Evolutionary conservation across 2,797 vertebrate species (phyloP).

Genomic region (Acanthiza pusilla): DNA sequence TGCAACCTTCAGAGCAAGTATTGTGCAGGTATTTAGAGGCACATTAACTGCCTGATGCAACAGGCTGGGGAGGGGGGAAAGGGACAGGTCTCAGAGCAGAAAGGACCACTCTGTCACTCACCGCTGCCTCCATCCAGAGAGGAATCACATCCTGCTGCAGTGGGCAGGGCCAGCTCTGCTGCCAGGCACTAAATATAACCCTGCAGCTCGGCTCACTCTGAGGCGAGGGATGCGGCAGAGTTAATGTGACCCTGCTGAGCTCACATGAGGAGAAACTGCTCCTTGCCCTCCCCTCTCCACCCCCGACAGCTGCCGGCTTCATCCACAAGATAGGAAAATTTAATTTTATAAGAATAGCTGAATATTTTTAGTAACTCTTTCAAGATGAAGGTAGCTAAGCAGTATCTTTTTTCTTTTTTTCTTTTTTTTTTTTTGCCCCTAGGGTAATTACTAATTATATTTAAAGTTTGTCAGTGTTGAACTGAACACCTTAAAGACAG

Average conservation of each 20-base stretch:
- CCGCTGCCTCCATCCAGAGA: not conserved
- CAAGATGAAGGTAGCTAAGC: not conserved
- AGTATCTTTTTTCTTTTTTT: not conserved
- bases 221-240: not conserved
- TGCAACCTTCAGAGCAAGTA: not conserved
- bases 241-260: not conserved
- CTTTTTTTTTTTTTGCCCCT: not conserved
- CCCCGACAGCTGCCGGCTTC: not conserved
- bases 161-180: slow-evolving; percentile 10
- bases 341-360: not conserved
- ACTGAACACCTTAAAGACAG: not conserved
- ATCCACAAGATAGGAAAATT: not conserved
- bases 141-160: not conserved
- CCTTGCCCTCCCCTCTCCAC: not conserved
- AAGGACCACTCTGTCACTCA: not conserved
- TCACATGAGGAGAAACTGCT: not conserved
- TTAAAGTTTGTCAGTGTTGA: not conserved
- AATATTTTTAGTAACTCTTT: not conserved
- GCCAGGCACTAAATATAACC: slow-evolving; percentile 10
- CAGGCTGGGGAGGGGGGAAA: not conserved
- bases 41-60: not conserved
- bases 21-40: not conserved
- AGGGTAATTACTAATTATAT: not conserved
- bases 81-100: not conserved
- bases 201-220: not conserved